These are phyloP conservation scores for Lophius piscatorius DNA, from an alignment of 2,113 vertebrate genomes.

Conservation along the genomic window DNA sequence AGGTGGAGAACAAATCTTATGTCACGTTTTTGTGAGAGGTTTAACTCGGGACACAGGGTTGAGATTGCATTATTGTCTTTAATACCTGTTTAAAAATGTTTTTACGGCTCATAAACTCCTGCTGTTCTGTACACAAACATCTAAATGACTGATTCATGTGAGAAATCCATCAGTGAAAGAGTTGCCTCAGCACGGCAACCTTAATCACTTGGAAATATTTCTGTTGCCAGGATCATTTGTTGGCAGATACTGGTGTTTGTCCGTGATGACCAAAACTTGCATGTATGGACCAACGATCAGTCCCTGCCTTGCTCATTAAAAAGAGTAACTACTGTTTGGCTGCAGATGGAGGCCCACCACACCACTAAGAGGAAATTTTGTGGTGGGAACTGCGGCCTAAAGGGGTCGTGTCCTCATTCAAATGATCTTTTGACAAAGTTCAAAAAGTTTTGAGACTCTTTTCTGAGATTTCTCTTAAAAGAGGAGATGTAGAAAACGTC, in stretches of 20 bases:
- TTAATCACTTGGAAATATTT: constrained; percentile 77
- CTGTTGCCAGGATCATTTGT: constrained; percentile 73
- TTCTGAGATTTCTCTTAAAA: neutral
- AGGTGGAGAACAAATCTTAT: neutral
- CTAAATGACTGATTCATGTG: constrained; percentile 52
- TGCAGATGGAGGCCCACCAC: constrained; percentile 16
- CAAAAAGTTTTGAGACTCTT: constrained; percentile 11
- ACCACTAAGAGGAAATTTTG: constrained; percentile 24
- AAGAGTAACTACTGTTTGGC: constrained; percentile 55
- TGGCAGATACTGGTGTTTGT: constrained; percentile 52
- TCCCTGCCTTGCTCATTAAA: constrained; percentile 51
- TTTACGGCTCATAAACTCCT: constrained; percentile 45
- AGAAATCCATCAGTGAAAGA: constrained; percentile 28
- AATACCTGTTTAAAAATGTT: constrained; percentile 49
- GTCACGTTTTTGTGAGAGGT: constrained; percentile 3
- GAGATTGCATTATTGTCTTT: constrained; percentile 35
- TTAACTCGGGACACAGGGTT: constrained; percentile 32
- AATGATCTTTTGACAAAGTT: constrained; percentile 7
- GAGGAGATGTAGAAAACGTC: neutral
- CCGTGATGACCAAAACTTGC: constrained; percentile 51
- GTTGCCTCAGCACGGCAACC: constrained; percentile 53
- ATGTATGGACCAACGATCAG: constrained; percentile 36
- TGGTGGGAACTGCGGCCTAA: constrained; percentile 11
- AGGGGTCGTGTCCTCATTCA: constrained; percentile 23
- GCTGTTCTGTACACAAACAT: constrained; percentile 43